Base-by-base conservation (phyloP, 2,888 invertebrate genomes). In the Lasioglossum leucozonium region DNA sequence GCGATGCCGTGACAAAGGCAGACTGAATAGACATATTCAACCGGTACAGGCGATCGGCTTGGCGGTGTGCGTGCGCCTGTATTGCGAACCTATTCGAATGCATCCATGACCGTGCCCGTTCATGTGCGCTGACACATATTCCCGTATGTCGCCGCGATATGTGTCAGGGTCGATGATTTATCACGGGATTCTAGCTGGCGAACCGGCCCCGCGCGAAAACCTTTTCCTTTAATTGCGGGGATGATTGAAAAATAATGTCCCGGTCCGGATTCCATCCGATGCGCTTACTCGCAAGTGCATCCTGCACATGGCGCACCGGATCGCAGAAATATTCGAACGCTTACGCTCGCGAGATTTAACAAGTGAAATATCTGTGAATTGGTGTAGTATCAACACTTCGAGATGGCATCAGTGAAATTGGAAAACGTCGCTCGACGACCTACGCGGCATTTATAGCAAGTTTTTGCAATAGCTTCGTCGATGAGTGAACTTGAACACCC, bases 141-240 rank as follows among this genome's bases (percentile, higher is more conserved):
- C 82, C 58, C n/a, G 74, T 79, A 73, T 47, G 51, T 78, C 79
- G 73, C 47, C 76, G 72, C 75, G 77, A 87, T 87, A 85, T 81
- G 81, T 86, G 87, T 87, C 87, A 87, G 86, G 87, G 87, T 87
- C 87, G 86, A 80, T 86, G 87, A 87, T 87, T 86, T 87, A 83
- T 87, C 83, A 83, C 76, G 79, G 83, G 83, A 86, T 72, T 78
- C 76, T 82, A 58, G 78, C 78, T 69, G 67, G 72, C 74, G 51
- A 72, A 62, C 72, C 73, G 67, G 62, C 75, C 69, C 40, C 44
- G 74, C 79, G 74, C 77, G 40, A 37, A 65, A 86, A 72, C 77
- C 69, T 87, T 87, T 80, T 47, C 75, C 72, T 72, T 85, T 77
- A 85, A 86, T 85, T 81, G 77, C 81, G 62, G 42, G 13, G 72